These are phyloP conservation scores for Calyptomena viridis DNA, from an alignment of 2,113 vertebrate genomes.

Conservation along the genomic window DNA sequence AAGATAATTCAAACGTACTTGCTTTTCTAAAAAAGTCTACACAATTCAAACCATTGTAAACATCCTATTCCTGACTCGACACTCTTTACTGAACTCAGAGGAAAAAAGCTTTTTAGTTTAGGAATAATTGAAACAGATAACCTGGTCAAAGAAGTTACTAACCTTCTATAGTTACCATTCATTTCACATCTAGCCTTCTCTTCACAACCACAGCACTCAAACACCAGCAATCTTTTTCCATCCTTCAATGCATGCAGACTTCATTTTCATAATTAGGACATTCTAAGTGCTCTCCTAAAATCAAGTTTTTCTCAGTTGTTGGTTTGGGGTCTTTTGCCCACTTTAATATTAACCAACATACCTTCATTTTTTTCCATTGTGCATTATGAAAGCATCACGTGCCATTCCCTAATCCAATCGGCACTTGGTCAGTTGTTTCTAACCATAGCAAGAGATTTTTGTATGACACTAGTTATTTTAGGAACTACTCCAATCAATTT, in stretches of 20 bases:
- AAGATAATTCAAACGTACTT: not conserved
- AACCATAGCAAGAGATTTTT: not conserved
- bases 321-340: accelerated
- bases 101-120: not conserved
- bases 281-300: not conserved
- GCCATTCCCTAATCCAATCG: not conserved
- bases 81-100: not conserved
- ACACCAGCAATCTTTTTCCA: not conserved
- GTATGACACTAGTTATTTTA: not conserved
- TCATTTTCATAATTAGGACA: not conserved
- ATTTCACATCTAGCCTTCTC: not conserved
- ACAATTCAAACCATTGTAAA: not conserved
- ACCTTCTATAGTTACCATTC: not conserved
- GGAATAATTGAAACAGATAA: not conserved
- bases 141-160: not conserved
- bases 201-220: not conserved
- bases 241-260: not conserved
- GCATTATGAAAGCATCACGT: accelerated
- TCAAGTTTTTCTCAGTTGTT: not conserved
- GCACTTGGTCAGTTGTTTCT: not conserved
- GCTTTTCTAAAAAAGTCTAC: not conserved
- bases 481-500: not conserved
- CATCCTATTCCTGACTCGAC: not conserved
- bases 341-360: not conserved
- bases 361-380: not conserved